Conservation (phyloP, 64 coral and sea anemone genomes). For the Stylophora pistillata region DNA sequence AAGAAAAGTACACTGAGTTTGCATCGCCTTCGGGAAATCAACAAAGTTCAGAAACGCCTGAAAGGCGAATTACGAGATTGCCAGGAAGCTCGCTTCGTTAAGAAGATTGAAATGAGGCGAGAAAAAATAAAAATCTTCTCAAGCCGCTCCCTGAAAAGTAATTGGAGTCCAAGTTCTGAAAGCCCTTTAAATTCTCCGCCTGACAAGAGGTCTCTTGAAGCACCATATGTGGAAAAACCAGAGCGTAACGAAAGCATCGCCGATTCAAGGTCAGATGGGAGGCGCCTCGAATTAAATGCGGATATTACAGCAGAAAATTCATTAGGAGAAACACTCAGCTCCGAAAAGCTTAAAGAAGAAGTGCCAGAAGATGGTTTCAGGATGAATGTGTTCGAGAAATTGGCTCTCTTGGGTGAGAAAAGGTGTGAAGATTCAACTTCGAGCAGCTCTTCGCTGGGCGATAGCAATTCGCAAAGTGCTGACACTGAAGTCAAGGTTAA, state of each 20-base stretch:
- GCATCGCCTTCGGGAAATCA: conserved; percentile 6
- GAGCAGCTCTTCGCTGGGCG: neutral
- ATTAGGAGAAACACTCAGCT: neutral
- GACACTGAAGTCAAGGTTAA: neutral
- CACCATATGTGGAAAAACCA: neutral
- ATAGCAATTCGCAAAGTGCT: neutral
- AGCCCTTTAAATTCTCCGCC: neutral
- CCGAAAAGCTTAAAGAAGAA: neutral
- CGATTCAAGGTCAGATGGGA: neutral
- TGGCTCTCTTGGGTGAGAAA: conserved; percentile 1
- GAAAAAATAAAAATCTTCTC: neutral
- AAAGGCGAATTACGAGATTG: neutral
- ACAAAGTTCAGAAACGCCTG: neutral
- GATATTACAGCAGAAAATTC: neutral
- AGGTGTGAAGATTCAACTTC: neutral
- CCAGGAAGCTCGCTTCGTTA: neutral
- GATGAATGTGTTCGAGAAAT: conserved; percentile 23
- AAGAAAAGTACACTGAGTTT: conserved; percentile 6
- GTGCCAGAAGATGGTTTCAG: neutral
- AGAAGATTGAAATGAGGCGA: neutral
- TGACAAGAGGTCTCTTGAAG: neutral
- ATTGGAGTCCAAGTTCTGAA: neutral
- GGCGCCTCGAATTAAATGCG: neutral
- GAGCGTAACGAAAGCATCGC: neutral
- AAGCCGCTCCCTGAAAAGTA: neutral